Percentiles rank a stretch among this genome's conserved stretches.
phyloP scores from a whole-genome alignment of 2,113 vertebrate species.

The Boulengeromyrus knoepffleri region DNA sequence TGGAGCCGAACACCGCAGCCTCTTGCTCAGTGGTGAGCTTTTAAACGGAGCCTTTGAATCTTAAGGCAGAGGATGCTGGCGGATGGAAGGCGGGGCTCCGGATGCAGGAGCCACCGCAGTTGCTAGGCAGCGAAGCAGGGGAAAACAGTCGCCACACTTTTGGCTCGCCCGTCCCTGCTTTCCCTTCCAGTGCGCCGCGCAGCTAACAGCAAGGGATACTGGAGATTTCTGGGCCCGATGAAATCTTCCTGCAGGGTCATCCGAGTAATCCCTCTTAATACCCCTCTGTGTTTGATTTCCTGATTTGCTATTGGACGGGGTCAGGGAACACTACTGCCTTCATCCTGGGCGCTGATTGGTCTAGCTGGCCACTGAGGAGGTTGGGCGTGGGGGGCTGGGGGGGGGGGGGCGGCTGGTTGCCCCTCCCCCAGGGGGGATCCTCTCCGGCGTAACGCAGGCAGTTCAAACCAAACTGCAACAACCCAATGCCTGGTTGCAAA shows the following conservation, averaged over 20 bases:
- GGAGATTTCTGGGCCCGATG: conserved; percentile 21
- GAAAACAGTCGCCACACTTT: conserved; percentile 36
- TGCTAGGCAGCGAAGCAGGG: conserved; percentile 50
- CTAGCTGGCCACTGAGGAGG: conserved; percentile 26
- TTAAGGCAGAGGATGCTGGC: conserved; percentile 27
- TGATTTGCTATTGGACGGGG: conserved; percentile 53
- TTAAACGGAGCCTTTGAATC: conserved; percentile 27
- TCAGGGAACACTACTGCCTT: conserved; percentile 32
- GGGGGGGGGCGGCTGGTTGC: too few relatives aligned
- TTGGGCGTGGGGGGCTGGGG: conserved; percentile 21
- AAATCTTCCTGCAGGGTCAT: conserved; percentile 36
- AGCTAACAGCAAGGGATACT: conserved; percentile 43
- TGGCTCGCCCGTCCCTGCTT: conserved; percentile 19
- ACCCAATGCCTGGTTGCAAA: too few relatives aligned
- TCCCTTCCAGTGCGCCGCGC: conserved; percentile 37
- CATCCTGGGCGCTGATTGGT: conserved; percentile 56
- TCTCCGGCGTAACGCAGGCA: too few relatives aligned
- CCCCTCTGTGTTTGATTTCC: conserved; percentile 53
- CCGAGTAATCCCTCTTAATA: conserved; percentile 64
- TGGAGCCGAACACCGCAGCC: neutral
- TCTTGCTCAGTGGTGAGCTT: conserved; percentile 25
- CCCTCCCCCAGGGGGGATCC: too few relatives aligned
- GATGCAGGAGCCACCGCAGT: conserved; percentile 39
- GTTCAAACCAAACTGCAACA: too few relatives aligned
- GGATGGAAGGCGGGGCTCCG: conserved; percentile 26